These are phyloP conservation scores for Dryadula phaetusa DNA, from an alignment of 2,888 invertebrate genomes.

Conservation along the genomic window DNA sequence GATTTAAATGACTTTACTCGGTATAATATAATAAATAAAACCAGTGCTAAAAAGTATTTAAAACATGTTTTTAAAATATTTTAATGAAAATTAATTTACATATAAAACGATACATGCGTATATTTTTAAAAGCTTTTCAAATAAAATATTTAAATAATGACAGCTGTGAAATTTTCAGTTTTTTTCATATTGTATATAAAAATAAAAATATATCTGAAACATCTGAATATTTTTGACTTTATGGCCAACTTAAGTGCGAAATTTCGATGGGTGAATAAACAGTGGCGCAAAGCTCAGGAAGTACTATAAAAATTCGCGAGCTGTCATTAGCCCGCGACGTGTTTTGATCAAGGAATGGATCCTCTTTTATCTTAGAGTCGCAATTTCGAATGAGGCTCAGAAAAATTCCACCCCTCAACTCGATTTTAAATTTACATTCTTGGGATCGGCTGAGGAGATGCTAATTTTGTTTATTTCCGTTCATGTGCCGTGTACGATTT, in stretches of 20 bases:
- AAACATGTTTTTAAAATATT: neutral
- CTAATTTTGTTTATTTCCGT: slow-evolving; percentile 34
- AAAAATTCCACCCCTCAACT: slow-evolving; percentile 51
- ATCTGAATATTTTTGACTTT: neutral
- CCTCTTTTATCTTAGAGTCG: slow-evolving; percentile 48
- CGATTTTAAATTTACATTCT: slow-evolving; percentile 55
- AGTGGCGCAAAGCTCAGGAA: slow-evolving; percentile 32
- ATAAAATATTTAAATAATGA: neutral
- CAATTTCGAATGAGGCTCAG: slow-evolving; percentile 49
- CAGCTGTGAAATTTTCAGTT: neutral
- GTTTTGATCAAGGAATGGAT: slow-evolving; percentile 70
- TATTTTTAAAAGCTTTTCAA: neutral
- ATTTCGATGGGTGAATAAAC: slow-evolving; percentile 34
- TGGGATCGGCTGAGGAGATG: slow-evolving; percentile 14
- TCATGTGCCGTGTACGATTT: slow-evolving; percentile 22
- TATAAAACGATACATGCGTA: no score
- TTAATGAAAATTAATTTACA: no score
- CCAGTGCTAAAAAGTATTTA: no score
- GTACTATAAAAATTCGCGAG: slow-evolving; percentile 74
- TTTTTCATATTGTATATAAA: neutral
- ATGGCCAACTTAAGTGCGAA: slow-evolving; percentile 25
- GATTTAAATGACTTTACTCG: no score
- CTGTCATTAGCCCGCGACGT: slow-evolving; percentile 80
- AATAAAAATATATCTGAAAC: neutral
- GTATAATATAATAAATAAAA: no score